These are phyloP conservation scores for Clarias magur DNA, from an alignment of 2,113 vertebrate species.

Conservation along the genomic window DNA sequence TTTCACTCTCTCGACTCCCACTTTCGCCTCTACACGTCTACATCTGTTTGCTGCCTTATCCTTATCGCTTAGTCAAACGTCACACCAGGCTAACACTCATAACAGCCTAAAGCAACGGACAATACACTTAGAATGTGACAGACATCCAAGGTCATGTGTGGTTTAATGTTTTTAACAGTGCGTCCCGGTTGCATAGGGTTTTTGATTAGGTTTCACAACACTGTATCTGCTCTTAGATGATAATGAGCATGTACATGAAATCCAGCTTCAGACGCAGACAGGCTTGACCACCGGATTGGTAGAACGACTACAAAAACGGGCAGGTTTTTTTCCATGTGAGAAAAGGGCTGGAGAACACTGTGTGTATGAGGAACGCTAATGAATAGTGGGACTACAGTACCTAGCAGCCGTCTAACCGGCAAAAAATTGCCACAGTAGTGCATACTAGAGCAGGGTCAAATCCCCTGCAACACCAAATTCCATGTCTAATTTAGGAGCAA, in stretches of 20 bases:
- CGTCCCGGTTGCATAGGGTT: not conserved
- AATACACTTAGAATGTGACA: not conserved
- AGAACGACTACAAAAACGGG: not conserved
- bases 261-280: not conserved
- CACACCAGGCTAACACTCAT: not conserved
- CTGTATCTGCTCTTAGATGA: not conserved
- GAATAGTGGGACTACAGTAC: not conserved
- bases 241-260: not conserved
- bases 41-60: slow-evolving; percentile 9
- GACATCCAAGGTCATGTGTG: not conserved
- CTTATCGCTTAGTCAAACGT: not conserved
- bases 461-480: slow-evolving; percentile 1
- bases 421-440: not conserved
- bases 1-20: not conserved
- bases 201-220: not conserved
- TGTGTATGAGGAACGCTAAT: not conserved
- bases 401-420: slow-evolving; percentile 4
- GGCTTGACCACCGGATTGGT: not conserved
- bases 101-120: not conserved
- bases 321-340: too few relatives aligned
- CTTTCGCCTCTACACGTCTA: not conserved
- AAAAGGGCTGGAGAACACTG: not conserved
- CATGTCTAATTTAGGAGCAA: slow-evolving; percentile 11
- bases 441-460: not conserved
- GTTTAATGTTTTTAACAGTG: not conserved